phyloP scores from a whole-genome alignment of 2,113 vertebrate species.

The Pollimyrus isidori region DNA sequence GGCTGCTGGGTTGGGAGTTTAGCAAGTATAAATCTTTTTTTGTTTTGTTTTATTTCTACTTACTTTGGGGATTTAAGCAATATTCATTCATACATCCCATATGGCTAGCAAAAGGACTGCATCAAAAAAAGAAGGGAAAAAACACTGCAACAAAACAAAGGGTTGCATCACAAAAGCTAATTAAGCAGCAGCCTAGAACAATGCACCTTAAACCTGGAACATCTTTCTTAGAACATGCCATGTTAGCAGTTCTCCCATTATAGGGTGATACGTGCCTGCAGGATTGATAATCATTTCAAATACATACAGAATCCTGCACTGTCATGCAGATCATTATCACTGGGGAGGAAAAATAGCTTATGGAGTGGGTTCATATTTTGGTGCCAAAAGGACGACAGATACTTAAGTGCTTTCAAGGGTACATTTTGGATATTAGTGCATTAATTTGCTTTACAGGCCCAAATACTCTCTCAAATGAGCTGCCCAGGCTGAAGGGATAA shows the following conservation, averaged over 20 bases:
- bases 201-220: background rate
- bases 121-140: background rate
- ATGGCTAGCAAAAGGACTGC: background rate
- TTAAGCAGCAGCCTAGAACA: background rate
- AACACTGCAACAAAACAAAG: background rate
- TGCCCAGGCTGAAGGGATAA: background rate
- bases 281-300: background rate
- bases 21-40: background rate
- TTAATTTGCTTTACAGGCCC: background rate
- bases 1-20: background rate
- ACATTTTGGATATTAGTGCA: slow-evolving; percentile 9
- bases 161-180: background rate
- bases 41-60: background rate
- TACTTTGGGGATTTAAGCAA: slow-evolving; percentile 1
- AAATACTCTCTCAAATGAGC: background rate
- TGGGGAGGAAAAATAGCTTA: background rate
- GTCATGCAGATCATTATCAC: background rate
- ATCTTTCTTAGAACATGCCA: background rate
- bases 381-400: background rate
- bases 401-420: background rate
- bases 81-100: background rate
- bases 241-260: background rate
- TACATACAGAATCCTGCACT: background rate
- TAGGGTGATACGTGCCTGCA: background rate
- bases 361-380: background rate